phyloP scores from a whole-genome alignment of 2,888 invertebrate genomes.

The Luffia ferchaultella region DNA sequence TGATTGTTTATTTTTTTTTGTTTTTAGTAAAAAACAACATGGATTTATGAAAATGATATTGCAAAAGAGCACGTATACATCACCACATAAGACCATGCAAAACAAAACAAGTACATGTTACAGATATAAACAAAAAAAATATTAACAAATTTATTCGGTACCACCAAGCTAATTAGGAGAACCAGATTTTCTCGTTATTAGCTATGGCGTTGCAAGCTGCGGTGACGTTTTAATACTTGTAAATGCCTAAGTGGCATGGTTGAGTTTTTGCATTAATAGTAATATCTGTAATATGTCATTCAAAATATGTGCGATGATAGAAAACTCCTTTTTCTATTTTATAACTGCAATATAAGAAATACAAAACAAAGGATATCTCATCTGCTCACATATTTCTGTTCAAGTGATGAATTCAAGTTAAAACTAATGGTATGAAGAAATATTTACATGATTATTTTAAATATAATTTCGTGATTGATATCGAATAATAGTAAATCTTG shows the following conservation, averaged over 20 bases:
- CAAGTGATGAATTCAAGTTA: not conserved
- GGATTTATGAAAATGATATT: slow-evolving; percentile 7
- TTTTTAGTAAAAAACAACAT: slow-evolving; percentile 16
- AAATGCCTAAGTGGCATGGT: too few relatives aligned
- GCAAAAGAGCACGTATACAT: slow-evolving; percentile 1
- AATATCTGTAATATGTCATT: not conserved
- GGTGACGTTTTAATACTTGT: too few relatives aligned
- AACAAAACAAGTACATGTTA: too few relatives aligned
- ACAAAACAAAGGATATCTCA: not conserved
- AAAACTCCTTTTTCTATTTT: not conserved
- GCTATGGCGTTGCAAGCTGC: too few relatives aligned
- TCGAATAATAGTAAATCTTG: not conserved
- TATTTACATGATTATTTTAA: slow-evolving; percentile 25
- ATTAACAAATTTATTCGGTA: slow-evolving; percentile 4
- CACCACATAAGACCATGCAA: slow-evolving; percentile 64
- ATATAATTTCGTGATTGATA: not conserved
- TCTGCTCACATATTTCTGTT: not conserved
- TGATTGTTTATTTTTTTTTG: slow-evolving; percentile 21
- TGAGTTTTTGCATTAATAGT: too few relatives aligned
- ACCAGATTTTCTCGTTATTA: too few relatives aligned
- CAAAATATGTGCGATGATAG: not conserved
- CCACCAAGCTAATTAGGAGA: too few relatives aligned
- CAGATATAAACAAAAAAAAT: slow-evolving; percentile 1
- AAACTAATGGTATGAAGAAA: slow-evolving; percentile 45
- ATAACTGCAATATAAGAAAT: not conserved